These are phyloP conservation scores for Lycia hirtaria DNA, from an alignment of 2,888 invertebrate species.

Conservation along the genomic window DNA sequence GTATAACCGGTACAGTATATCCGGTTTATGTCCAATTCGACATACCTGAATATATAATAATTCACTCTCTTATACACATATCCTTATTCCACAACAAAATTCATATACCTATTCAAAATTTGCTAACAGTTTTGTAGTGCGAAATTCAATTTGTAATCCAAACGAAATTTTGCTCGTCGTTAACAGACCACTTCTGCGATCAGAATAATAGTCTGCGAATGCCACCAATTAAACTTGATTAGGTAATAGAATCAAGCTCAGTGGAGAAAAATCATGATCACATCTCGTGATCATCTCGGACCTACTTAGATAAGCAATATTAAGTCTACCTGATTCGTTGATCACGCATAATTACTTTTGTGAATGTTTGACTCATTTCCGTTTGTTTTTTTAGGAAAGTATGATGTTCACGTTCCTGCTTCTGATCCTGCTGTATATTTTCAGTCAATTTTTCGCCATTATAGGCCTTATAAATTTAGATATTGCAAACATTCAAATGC, in stretches of 20 bases:
- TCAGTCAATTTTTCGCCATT: conserved; percentile 79
- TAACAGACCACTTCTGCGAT: conserved; percentile 26
- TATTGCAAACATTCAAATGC: conserved; percentile 75
- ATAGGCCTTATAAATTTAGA: conserved; percentile 78
- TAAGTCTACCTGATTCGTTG: background rate
- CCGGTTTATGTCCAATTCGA: background rate
- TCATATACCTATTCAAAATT: too few relatives aligned
- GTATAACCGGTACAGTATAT: too few relatives aligned
- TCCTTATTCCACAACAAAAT: too few relatives aligned
- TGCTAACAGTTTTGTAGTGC: too few relatives aligned
- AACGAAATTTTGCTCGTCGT: conserved; percentile 2
- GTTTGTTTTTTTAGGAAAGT: conserved; percentile 71
- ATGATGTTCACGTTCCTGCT: conserved; percentile 80
- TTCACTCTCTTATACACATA: too few relatives aligned
- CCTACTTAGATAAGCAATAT: conserved; percentile 17
- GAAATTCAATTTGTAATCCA: background rate
- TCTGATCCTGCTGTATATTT: conserved; percentile 72
- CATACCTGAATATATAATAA: too few relatives aligned
- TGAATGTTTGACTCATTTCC: conserved; percentile 10
- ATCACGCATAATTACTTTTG: conserved; percentile 5
- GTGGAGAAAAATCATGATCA: conserved; percentile 30
- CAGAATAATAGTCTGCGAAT: conserved; percentile 39
- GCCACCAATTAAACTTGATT: conserved; percentile 31
- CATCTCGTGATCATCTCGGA: conserved; percentile 24
- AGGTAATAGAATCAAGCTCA: conserved; percentile 19